phyloP scores from a whole-genome alignment of 2,888 invertebrate species.

The Hirtodrosophila trivittata region DNA sequence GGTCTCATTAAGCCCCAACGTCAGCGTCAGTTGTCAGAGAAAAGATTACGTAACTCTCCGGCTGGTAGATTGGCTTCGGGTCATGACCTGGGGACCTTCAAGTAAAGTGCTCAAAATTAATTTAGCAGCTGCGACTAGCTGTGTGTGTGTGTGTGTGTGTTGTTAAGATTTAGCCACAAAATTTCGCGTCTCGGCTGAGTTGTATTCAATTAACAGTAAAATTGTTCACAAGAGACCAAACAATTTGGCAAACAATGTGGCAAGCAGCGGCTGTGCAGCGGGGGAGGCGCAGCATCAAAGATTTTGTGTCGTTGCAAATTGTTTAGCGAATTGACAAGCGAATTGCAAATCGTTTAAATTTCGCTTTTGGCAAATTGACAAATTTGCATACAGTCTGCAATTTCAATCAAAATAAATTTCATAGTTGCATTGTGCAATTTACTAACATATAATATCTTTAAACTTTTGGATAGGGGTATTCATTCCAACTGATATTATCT shows the following conservation, averaged over 20 bases:
- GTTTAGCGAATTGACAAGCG: constrained; percentile 42
- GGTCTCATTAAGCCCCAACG: too few relatives aligned
- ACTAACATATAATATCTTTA: too few relatives aligned
- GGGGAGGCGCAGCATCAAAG: constrained; percentile 24
- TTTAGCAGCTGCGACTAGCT: too few relatives aligned
- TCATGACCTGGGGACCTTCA: too few relatives aligned
- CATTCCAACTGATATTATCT: too few relatives aligned
- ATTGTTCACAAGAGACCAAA: constrained; percentile 37
- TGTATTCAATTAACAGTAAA: constrained; percentile 46
- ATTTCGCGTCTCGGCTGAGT: constrained; percentile 6
- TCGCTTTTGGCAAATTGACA: constrained; percentile 54
- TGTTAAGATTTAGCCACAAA: neutral
- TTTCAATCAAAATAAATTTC: constrained; percentile 63
- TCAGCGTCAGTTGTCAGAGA: too few relatives aligned
- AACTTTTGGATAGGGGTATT: too few relatives aligned
- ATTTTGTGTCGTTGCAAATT: constrained; percentile 26
- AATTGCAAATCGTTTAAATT: constrained; percentile 38
- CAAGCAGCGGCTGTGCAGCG: too few relatives aligned
- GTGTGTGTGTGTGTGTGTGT: neutral
- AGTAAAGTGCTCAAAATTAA: constrained; percentile 22
- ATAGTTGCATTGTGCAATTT: neutral
- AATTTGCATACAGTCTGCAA: constrained; percentile 33
- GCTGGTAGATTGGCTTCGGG: too few relatives aligned
- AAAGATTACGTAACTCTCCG: too few relatives aligned
- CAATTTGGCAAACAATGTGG: constrained; percentile 38